Evolutionary conservation across 2,888 invertebrate species (phyloP).

Genomic region (Leptinotarsa peninsularis): DNA sequence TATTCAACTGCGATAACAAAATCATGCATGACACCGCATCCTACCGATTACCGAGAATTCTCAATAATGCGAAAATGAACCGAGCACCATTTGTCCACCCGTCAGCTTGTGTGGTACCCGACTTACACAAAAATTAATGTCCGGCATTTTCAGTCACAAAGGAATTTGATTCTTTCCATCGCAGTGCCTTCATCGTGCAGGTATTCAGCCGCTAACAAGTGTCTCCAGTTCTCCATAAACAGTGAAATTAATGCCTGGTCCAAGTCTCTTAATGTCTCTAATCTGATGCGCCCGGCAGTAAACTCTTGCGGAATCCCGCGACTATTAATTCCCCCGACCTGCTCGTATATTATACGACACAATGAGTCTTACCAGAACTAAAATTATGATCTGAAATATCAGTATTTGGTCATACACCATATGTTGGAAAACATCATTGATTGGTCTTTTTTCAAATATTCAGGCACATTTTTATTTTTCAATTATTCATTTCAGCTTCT

Average conservation of each 20-base stretch:
- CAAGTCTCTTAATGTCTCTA: constrained; percentile 65
- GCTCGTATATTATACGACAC: constrained; percentile 63
- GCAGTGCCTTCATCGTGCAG: constrained; percentile 43
- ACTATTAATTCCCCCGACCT: constrained; percentile 64
- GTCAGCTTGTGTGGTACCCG: constrained; percentile 32
- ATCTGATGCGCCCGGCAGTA: constrained; percentile 65
- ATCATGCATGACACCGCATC: not conserved
- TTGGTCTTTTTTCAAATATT: too few relatives aligned
- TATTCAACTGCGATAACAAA: not conserved
- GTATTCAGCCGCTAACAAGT: constrained; percentile 56
- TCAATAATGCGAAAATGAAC: constrained; percentile 1
- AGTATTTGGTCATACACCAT: too few relatives aligned
- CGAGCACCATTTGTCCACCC: constrained; percentile 7
- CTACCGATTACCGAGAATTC: constrained; percentile 6
- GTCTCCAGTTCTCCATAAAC: constrained; percentile 60
- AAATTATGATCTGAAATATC: constrained; percentile 48
- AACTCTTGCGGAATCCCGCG: constrained; percentile 65
- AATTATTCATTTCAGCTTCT: too few relatives aligned
- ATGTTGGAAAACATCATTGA: too few relatives aligned
- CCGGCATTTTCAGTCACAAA: constrained; percentile 40
- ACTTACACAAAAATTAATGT: constrained; percentile 38
- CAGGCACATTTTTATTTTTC: too few relatives aligned
- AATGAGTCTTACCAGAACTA: constrained; percentile 54
- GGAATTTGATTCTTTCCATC: constrained; percentile 41
- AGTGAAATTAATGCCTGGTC: constrained; percentile 65